phyloP scores from a whole-genome alignment of 2,888 invertebrate species.

The Neocrepidodera transversa region DNA sequence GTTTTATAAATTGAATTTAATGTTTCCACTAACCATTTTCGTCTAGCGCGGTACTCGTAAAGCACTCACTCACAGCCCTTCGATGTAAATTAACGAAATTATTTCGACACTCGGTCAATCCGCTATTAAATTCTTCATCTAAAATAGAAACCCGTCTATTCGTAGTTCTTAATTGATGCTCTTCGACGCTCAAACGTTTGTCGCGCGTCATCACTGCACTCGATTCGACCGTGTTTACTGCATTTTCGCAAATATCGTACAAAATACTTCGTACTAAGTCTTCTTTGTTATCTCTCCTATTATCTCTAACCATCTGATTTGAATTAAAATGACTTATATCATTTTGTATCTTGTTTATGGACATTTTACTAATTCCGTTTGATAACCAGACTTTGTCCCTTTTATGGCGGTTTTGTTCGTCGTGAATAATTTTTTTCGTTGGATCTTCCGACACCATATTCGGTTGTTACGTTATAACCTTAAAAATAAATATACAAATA shows the following conservation, averaged over 20 bases:
- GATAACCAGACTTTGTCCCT: slow-evolving; percentile 41
- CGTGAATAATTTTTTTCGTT: slow-evolving; percentile 33
- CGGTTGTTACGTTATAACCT: slow-evolving; percentile 18
- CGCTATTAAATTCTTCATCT: slow-evolving; percentile 37
- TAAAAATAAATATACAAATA: slow-evolving; percentile 1
- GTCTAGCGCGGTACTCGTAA: slow-evolving; percentile 27
- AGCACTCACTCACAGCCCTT: slow-evolving; percentile 29
- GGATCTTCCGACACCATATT: slow-evolving; percentile 43
- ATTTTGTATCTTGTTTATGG: slow-evolving; percentile 35
- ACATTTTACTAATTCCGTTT: slow-evolving; percentile 39
- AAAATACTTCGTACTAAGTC: slow-evolving; percentile 39
- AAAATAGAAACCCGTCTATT: slow-evolving; percentile 44
- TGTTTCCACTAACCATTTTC: no score
- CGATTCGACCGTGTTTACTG: slow-evolving; percentile 35
- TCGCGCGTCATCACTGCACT: slow-evolving; percentile 40
- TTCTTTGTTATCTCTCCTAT: slow-evolving; percentile 30
- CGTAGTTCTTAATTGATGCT: slow-evolving; percentile 36
- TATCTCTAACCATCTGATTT: slow-evolving; percentile 24
- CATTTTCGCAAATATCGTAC: slow-evolving; percentile 43
- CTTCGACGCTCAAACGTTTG: slow-evolving; percentile 38
- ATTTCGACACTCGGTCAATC: slow-evolving; percentile 40
- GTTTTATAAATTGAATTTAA: no score
- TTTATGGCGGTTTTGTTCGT: slow-evolving; percentile 25
- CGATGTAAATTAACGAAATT: slow-evolving; percentile 37
- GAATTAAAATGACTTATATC: slow-evolving; percentile 24